A percentile compares a stretch with the other conserved stretches of the same genome.
phyloP scores from a whole-genome alignment of 2,888 invertebrate genomes.

The Pseudeuparius sepicola region DNA sequence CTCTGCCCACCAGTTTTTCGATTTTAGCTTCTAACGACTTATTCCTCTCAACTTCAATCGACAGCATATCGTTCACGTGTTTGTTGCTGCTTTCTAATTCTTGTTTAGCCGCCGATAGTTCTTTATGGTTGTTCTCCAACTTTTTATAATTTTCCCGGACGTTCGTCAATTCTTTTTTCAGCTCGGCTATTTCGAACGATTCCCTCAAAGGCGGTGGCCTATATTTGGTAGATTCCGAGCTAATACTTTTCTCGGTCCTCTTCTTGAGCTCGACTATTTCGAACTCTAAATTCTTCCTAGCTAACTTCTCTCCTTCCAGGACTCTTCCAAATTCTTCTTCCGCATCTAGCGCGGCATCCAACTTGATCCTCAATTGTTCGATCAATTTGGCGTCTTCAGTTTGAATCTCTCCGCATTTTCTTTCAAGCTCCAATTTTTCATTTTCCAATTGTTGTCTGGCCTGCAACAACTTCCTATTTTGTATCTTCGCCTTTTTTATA shows the following conservation, averaged over 20 bases:
- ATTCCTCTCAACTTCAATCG: constrained; percentile 25
- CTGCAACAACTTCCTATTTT: constrained; percentile 24
- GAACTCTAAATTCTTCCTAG: constrained; percentile 34
- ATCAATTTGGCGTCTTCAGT: constrained; percentile 58
- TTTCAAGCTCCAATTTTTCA: constrained; percentile 26
- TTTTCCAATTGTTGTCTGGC: constrained; percentile 19
- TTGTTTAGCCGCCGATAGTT: constrained; percentile 24
- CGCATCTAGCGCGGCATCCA: constrained; percentile 54
- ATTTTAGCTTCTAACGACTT: constrained; percentile 28
- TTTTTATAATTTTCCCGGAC: constrained; percentile 25
- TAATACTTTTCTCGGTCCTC: constrained; percentile 9
- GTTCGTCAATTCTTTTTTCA: constrained; percentile 25
- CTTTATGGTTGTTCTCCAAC: constrained; percentile 25
- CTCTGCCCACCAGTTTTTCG: constrained; percentile 22
- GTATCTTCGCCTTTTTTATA: constrained; percentile 18
- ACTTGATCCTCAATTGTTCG: constrained; percentile 50
- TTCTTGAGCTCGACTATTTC: constrained; percentile 28
- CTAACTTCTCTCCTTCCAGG: constrained; percentile 45
- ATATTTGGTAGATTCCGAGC: constrained; percentile 33
- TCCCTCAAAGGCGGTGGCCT: constrained; percentile 30
- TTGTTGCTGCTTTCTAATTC: constrained; percentile 29
- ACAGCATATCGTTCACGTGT: constrained; percentile 30
- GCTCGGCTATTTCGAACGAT: constrained; percentile 23
- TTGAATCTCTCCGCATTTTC: constrained; percentile 40
- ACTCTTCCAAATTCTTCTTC: constrained; percentile 54